phyloP scores from a whole-genome alignment of 2,888 invertebrate genomes.

The Deilephila porcellus region DNA sequence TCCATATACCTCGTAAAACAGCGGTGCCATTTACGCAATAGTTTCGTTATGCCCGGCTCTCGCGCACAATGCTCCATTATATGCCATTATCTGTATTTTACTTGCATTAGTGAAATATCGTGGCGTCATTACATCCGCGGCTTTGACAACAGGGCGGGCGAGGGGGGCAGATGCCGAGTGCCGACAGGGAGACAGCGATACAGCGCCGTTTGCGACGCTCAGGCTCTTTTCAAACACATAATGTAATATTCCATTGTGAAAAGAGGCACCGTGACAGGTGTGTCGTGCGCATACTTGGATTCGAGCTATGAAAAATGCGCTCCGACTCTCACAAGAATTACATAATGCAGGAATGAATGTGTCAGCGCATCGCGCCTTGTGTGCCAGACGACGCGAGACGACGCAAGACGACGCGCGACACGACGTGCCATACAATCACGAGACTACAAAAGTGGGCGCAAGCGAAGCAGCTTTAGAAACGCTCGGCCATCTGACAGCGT shows the following conservation, averaged over 20 bases:
- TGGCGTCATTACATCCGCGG: constrained; percentile 50
- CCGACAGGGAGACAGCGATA: constrained; percentile 32
- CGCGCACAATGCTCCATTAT: constrained; percentile 47
- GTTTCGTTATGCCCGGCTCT: constrained; percentile 43
- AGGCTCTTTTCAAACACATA: constrained; percentile 66
- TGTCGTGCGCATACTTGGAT: constrained; percentile 65
- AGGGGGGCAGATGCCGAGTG: neutral
- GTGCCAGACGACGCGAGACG: constrained; percentile 4
- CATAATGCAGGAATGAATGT: constrained; percentile 76
- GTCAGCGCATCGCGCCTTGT: constrained; percentile 57
- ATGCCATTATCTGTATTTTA: constrained; percentile 49
- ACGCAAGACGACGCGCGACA: neutral
- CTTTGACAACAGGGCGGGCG: constrained; percentile 42
- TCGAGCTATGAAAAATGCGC: constrained; percentile 78
- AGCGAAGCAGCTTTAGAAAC: constrained; percentile 6
- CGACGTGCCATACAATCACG: constrained; percentile 22
- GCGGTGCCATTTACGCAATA: constrained; percentile 38
- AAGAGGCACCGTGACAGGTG: constrained; percentile 73
- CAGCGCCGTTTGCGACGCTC: constrained; percentile 38
- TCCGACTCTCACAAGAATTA: constrained; percentile 62
- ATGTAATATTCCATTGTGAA: constrained; percentile 75
- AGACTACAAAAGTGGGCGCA: constrained; percentile 22
- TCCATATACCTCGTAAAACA: constrained; percentile 17
- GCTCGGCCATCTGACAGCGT: constrained; percentile 16
- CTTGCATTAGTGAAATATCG: constrained; percentile 44